Evolutionary conservation across 2,797 vertebrate species (phyloP), one percentile per base, ranked within the genome.

Genomic region (Myotis vivesi): DNA sequence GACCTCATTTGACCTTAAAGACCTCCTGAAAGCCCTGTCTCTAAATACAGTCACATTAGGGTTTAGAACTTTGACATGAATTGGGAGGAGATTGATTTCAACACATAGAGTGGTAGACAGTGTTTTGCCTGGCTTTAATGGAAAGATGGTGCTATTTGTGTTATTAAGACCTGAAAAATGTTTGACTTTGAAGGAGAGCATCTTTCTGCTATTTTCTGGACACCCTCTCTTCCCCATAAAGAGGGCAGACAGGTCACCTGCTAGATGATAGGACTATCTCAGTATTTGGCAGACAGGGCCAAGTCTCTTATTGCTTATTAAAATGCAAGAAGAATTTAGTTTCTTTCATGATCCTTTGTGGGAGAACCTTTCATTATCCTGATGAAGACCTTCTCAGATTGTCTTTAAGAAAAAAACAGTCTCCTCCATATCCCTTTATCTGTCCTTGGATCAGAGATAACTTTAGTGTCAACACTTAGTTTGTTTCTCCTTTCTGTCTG

Each of bases 101-200:
- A 13, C 68, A 28, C 11, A 1, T 49, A 25, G 23, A 41, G 6
- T 76, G n/a, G 5, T 73, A 7, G 51, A 25, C 7, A 66, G 23
- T n/a, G 15, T 80, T 81, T 64, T 91, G 30, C 7, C 82, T 91
- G 36, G 41, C n/a, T 83, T 91, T 89, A 73, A 38, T 87, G 71
- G 71, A 55, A 76, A 90, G 17, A 55, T 55, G n/a, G 38, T 25
- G 3, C 41, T n/a, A 0, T 73, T 88, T 75, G 13, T 84, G 69
- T 88, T 85, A 64, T 49, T 86, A 71, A 91, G 16, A 83, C 33
- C 22, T 36, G 19, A 59, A 71, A 72, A 68, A 57, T 69, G 3
- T 77, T 62, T 91, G n/a, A 55, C 12, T 16, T 83, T 23, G 25
- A 57, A 88, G 17, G 49, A 94, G 22, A 89, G 51, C 51, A 38